Evolutionary conservation across 2,113 vertebrate genomes (phyloP), one percentile per base, ranked within the genome.

Genomic region (Dunckerocampus dactyliophorus): DNA sequence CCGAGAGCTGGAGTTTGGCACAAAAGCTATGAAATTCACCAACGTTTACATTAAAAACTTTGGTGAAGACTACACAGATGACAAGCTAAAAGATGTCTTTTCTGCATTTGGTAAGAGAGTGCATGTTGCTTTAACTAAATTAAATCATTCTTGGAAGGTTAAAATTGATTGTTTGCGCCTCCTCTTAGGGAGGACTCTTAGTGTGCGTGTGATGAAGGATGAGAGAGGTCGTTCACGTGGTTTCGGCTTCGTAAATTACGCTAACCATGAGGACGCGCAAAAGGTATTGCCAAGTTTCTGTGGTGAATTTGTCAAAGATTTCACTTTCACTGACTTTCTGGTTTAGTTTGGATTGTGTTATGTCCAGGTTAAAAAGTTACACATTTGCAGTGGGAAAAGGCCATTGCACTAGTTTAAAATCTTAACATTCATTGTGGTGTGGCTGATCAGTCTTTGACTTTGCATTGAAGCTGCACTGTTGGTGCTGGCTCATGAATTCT

Each of bases 1-100:
- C 59, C 91, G 97, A 0, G 94, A 96, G 68, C 85, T 91, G 0
- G 97, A 98, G 87, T 88, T 92, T 72, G 95, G 95, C 10, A 85
- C 89, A 9, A 91, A 85, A 66, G 92, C 91, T 0, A 62, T 92
- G 83, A 94, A 94, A 72, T 99, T 95, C 84, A 99, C 97, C 80
- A 99, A 98, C 0, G 90, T 99, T 64, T 99, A 98, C 14, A 92
- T 99, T 74, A 99, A 99, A 86, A 98, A 98, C 86, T 96, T 99
- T 67, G 91, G 90, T 0, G 90, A 89, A 37, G 92, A 96, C 17
- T 81, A 93, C 85, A 90, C 91, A 0, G 94, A 94, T 0, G 88
- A 89, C 57, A 88, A 91, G 24, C 91, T 99, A 45, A 85, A 92
- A 79, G 90, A 92, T 37, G 84, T 94, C 60, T 99, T 99, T 71